phyloP scores from a whole-genome alignment of 2,888 invertebrate genomes.

The Helleia helle region DNA sequence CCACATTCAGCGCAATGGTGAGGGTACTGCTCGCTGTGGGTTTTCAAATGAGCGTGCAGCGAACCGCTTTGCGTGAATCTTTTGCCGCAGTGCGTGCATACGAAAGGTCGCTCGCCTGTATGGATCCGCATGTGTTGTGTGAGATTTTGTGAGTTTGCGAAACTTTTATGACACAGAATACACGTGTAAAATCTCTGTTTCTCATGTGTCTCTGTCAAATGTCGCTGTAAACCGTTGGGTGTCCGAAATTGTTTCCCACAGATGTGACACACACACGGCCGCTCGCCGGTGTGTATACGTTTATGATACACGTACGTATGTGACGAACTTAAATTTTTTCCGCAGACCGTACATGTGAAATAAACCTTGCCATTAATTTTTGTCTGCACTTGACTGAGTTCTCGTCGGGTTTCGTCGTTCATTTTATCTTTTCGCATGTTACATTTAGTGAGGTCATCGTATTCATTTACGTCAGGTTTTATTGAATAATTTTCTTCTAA shows the following conservation, averaged over 20 bases:
- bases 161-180: slow-evolving; percentile 66
- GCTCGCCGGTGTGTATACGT: slow-evolving; percentile 78
- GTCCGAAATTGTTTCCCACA: slow-evolving; percentile 79
- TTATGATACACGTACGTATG: slow-evolving; percentile 77
- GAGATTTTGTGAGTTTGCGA: slow-evolving; percentile 75
- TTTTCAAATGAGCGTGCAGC: slow-evolving; percentile 75
- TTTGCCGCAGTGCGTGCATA: slow-evolving; percentile 75
- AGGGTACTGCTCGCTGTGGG: slow-evolving; percentile 72
- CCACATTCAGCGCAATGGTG: slow-evolving; percentile 75
- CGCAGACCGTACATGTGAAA: slow-evolving; percentile 74
- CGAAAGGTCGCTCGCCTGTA: slow-evolving; percentile 74
- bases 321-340: slow-evolving; percentile 73
- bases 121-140: slow-evolving; percentile 75
- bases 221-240: slow-evolving; percentile 76
- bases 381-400: slow-evolving; percentile 35
- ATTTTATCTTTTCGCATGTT: slow-evolving; percentile 47
- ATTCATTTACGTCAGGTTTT: slow-evolving; percentile 26
- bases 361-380: slow-evolving; percentile 67
- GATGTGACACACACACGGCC: slow-evolving; percentile 77
- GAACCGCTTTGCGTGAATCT: slow-evolving; percentile 79
- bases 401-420: slow-evolving; percentile 44
- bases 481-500: slow-evolving; percentile 12
- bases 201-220: slow-evolving; percentile 77
- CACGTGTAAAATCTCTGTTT: slow-evolving; percentile 75
- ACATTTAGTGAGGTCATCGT: slow-evolving; percentile 48